phyloP scores from a whole-genome alignment of 2,888 invertebrate genomes.

The Cepaea hortensis region DNA sequence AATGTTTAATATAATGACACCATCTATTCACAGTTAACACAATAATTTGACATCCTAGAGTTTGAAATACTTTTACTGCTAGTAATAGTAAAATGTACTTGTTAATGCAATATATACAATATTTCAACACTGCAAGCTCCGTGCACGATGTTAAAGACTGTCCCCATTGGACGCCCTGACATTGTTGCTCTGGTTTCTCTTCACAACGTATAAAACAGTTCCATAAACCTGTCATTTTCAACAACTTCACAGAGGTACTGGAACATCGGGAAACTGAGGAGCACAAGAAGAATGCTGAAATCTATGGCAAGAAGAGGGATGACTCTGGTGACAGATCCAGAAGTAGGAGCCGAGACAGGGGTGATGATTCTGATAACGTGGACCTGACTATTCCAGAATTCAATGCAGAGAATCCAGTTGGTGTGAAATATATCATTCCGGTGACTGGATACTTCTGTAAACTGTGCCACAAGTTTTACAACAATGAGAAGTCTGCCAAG shows the following conservation, averaged over 20 bases:
- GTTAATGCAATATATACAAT: no score
- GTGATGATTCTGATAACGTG: slow-evolving; percentile 35
- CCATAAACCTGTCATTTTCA: no score
- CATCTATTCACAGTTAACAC: no score
- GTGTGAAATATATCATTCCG: slow-evolving; percentile 66
- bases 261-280: slow-evolving; percentile 54
- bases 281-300: slow-evolving; percentile 56
- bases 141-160: no score
- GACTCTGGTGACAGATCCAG: slow-evolving; percentile 29
- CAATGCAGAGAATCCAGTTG: slow-evolving; percentile 42
- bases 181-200: no score
- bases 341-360: slow-evolving; percentile 27
- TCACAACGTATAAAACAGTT: no score
- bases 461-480: slow-evolving; percentile 74
- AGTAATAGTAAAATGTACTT: no score
- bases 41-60: no score
- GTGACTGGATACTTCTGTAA: slow-evolving; percentile 75
- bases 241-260: slow-evolving; percentile 55
- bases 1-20: no score
- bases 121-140: no score
- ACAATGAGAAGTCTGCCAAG: slow-evolving; percentile 69
- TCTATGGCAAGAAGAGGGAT: slow-evolving; percentile 44
- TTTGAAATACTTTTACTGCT: no score
- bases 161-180: no score
- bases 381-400: slow-evolving; percentile 44